Percentiles rank a stretch among this genome's conserved stretches.
Conservation (phyloP, 2,113 vertebrate genomes). For the Psilopogon haemacephalus region DNA sequence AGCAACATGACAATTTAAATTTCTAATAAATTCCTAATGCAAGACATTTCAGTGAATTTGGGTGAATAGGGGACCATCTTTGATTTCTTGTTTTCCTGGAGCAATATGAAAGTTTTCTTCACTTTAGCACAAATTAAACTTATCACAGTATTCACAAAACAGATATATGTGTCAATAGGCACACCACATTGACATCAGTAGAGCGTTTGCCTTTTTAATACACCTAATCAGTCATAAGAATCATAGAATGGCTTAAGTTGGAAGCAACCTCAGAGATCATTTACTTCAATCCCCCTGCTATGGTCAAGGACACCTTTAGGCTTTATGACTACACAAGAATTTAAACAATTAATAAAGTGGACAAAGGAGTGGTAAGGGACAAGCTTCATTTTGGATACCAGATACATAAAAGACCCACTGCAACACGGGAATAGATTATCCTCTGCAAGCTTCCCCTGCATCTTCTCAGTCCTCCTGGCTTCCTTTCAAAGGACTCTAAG, state of each 20-base stretch:
- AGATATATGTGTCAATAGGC: neutral
- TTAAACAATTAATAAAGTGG: neutral
- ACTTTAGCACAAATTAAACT: neutral
- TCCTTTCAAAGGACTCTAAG: neutral
- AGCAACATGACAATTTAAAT: neutral
- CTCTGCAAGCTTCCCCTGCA: neutral
- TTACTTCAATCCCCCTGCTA: too few species aligned
- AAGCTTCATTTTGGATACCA: neutral
- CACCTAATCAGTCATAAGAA: neutral
- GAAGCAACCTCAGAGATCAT: too few species aligned
- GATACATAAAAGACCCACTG: neutral
- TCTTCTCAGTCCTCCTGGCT: neutral
- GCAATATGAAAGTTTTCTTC: neutral
- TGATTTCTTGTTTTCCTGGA: neutral
- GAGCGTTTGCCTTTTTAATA: neutral
- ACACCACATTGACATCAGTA: neutral
- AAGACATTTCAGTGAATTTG: neutral
- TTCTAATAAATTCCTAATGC: neutral
- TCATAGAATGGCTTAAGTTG: too few species aligned
- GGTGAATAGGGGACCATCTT: neutral
- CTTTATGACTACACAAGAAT: neutral
- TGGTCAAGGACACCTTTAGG: too few species aligned
- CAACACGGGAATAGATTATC: neutral
- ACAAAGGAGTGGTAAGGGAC: neutral
- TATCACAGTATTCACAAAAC: neutral